Base-by-base conservation (phyloP, 2,797 vertebrate species). In the Myotis vivesi region DNA sequence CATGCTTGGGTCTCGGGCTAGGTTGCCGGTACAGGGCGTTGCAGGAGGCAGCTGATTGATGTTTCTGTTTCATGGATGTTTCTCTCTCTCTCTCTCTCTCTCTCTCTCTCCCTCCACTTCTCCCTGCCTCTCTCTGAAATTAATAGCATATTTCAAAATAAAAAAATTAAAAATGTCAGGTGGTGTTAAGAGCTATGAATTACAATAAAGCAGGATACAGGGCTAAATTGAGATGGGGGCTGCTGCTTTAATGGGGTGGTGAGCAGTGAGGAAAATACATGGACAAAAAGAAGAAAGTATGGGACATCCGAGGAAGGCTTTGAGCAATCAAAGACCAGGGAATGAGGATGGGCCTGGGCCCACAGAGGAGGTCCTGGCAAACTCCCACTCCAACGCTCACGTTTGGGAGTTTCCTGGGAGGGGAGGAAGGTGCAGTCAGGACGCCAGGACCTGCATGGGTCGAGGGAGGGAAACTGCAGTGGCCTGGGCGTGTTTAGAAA, bases 371-470 rank as follows among this genome's bases (percentile, higher is more conserved):
- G 57, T 36, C 49, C 38, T 25, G 13, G 62, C 7, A 28, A 85
- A 28, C 16, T 87, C 62, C 22, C 8, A 23, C 20, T 51, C 33
- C 4, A 57, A 55, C 38, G 25, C 23, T 36, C 38, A 30, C 6
- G 28, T 55, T 28, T 16, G 28, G 28, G 25, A 30, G 19, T 22
- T 80, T 49, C 5, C 8, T 49, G 2, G 19, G 36, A 68, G 23
- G 1, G 5, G 10, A 62, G n/a, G 23, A 91, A 79, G 57, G 80
- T 41, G 23, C 66, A 51, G 89, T 80, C 57, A 51, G 46, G 82
- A 23, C 2, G 20, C 17, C 53, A 73, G 66, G 38, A 12, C n/a
- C 68, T 53, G 6, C 15, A 5, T 0, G 2, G 4, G 8, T 1
- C 23, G 20, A 71, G 11, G 69, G 44, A 85, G 77, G 64, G 9